Evolutionary conservation across 2,888 invertebrate species (phyloP).

Genomic region (Lasius fuliginosus): DNA sequence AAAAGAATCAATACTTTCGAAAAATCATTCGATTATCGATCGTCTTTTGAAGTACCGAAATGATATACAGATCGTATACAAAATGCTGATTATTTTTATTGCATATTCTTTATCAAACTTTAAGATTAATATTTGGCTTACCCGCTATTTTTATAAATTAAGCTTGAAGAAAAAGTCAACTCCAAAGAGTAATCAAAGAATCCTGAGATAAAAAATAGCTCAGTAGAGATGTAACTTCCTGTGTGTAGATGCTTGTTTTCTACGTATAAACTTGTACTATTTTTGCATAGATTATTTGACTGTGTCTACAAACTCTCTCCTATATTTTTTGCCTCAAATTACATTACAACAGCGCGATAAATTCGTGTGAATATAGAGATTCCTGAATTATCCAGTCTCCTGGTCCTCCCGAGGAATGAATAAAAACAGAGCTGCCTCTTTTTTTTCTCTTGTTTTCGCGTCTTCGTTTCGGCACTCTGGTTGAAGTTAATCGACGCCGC

Average conservation of each 20-base stretch:
- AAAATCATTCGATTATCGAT: background rate
- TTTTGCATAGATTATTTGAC: background rate
- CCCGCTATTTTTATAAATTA: background rate
- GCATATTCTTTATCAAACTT: background rate
- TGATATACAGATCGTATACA: background rate
- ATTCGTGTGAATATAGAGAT: constrained; percentile 37
- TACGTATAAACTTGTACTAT: background rate
- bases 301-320: background rate
- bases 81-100: background rate
- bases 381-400: constrained; percentile 25
- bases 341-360: constrained; percentile 7
- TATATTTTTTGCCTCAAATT: background rate
- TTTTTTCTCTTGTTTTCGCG: constrained; percentile 29
- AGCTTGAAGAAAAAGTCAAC: background rate
- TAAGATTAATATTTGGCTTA: background rate
- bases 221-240: background rate
- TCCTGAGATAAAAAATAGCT: background rate
- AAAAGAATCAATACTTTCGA: background rate
- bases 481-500: constrained; percentile 74
- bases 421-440: constrained; percentile 24
- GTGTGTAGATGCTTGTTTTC: background rate
- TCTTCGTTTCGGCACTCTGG: constrained; percentile 50
- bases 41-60: background rate
- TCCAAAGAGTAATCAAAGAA: background rate
- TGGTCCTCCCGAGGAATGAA: constrained; percentile 32